A percentile compares a stretch with the other conserved stretches of the same genome.
Evolutionary conservation across 2,797 vertebrate species (phyloP).

Genomic region (Gambelia wislizenii): DNA sequence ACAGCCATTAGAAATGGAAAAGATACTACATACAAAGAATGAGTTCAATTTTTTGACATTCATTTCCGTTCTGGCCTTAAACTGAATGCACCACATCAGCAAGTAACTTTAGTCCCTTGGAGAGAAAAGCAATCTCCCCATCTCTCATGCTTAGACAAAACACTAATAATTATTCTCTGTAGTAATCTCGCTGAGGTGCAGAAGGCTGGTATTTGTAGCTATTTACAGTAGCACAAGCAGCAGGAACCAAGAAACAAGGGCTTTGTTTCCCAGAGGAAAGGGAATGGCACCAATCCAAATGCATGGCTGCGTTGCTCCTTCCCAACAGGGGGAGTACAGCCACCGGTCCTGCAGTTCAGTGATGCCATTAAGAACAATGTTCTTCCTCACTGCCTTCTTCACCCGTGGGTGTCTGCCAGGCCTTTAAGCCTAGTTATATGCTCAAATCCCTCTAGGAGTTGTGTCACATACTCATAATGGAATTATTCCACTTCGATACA

Average conservation of each 20-base stretch:
- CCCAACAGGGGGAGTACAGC: background rate
- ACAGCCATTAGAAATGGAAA: background rate
- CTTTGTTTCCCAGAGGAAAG: constrained; percentile 18
- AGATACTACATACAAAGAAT: background rate
- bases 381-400: background rate
- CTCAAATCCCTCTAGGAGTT: background rate
- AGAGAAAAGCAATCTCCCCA: background rate
- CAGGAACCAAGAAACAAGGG: background rate
- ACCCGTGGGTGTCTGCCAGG: background rate
- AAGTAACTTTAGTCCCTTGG: constrained; percentile 48
- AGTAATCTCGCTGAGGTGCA: constrained; percentile 17
- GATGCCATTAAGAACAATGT: background rate
- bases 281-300: background rate
- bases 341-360: background rate
- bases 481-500: constrained; percentile 29
- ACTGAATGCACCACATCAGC: constrained; percentile 38
- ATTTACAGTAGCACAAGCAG: background rate
- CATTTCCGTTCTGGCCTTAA: constrained; percentile 19
- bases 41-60: background rate
- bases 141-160: constrained; percentile 34
- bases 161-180: constrained; percentile 19
- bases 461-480: background rate
- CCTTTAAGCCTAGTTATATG: constrained; percentile 13
- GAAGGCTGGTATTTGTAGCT: background rate
- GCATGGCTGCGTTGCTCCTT: background rate